Percentiles rank a stretch among this genome's conserved stretches.
phyloP scores from a whole-genome alignment of 2,888 invertebrate genomes.

The Choreutis nemorana region DNA sequence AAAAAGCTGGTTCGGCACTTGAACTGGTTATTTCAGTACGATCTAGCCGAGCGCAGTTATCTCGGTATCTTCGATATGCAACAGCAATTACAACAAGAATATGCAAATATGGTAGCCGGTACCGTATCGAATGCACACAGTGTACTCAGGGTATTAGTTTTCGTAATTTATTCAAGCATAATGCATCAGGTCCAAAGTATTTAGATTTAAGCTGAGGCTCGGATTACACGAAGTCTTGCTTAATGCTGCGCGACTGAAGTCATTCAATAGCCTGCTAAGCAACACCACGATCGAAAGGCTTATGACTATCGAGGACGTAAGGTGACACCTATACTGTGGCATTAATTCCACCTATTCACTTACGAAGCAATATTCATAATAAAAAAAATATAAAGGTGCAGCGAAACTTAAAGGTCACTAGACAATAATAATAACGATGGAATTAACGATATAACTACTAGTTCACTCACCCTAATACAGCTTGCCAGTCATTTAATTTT shows the following conservation, averaged over 20 bases:
- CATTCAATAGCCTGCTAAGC: slow-evolving; percentile 58
- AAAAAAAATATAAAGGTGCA: no score
- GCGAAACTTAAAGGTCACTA: no score
- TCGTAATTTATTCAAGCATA: slow-evolving; percentile 41
- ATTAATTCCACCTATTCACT: no score
- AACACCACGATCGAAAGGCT: slow-evolving; percentile 41
- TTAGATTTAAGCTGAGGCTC: slow-evolving; percentile 49
- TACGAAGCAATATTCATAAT: no score
- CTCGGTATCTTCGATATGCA: neutral
- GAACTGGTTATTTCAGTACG: neutral
- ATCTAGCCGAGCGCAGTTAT: neutral
- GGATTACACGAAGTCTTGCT: slow-evolving; percentile 54
- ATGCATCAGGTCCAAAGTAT: slow-evolving; percentile 35
- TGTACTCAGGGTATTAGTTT: slow-evolving; percentile 27
- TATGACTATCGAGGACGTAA: slow-evolving; percentile 46
- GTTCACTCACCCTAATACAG: no score
- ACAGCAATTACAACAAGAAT: neutral
- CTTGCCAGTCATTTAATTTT: no score
- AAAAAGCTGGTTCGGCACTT: neutral
- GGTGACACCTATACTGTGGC: slow-evolving; percentile 53
- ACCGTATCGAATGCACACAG: neutral
- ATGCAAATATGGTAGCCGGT: neutral
- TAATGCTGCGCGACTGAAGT: slow-evolving; percentile 49
- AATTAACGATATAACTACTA: no score
- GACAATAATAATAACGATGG: no score